Evolutionary conservation across 1,140 invertebrate species (phyloP).

Genomic region (Neodiprion pinetum): DNA sequence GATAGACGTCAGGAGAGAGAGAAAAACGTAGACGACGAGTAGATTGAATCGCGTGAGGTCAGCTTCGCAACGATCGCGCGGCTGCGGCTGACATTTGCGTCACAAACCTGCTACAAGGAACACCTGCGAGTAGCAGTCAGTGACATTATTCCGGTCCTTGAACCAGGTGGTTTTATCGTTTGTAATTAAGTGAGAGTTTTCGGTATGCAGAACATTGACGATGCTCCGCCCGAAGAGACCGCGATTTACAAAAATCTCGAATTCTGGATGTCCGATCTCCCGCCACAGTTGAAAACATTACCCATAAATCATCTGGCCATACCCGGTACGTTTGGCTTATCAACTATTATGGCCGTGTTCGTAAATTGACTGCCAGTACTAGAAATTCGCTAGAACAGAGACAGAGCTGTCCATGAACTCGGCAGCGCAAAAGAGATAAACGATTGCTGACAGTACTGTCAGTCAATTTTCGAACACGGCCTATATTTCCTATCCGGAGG

Average conservation of each 20-base stretch:
- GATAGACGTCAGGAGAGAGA: too few species aligned
- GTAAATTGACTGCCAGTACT: too few species aligned
- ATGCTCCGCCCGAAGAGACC: constrained; percentile 18
- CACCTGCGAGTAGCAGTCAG: background rate
- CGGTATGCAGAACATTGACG: constrained; percentile 5
- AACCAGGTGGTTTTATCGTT: background rate
- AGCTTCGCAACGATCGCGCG: too few species aligned
- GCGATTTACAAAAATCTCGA: constrained; percentile 63
- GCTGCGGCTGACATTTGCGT: too few species aligned
- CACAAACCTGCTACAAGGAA: background rate
- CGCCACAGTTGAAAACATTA: constrained; percentile 63
- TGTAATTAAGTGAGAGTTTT: background rate
- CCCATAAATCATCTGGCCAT: constrained; percentile 77
- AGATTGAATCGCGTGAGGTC: too few species aligned
- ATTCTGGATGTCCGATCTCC: constrained; percentile 75
- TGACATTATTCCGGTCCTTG: background rate
- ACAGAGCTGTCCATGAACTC: too few species aligned
- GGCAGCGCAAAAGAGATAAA: too few species aligned
- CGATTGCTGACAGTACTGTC: too few species aligned
- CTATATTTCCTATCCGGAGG: background rate
- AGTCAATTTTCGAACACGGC: too few species aligned
- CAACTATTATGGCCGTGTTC: background rate
- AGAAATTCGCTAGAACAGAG: too few species aligned
- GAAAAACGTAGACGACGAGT: too few species aligned
- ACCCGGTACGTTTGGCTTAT: constrained; percentile 68